phyloP scores from a whole-genome alignment of 2,113 vertebrate species.

The Setophaga petechia region DNA sequence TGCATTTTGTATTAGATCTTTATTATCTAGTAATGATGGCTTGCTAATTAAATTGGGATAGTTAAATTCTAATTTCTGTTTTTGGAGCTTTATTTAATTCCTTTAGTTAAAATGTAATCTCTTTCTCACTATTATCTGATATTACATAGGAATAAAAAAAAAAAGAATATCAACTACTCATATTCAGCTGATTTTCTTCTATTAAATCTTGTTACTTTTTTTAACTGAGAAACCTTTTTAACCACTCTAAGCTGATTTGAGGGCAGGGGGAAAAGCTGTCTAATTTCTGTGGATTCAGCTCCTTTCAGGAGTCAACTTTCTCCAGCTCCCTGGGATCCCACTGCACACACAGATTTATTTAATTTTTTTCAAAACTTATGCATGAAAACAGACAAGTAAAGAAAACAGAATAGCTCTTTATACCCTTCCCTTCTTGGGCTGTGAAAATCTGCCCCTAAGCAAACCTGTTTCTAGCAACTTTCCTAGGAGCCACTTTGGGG shows the following conservation, averaged over 20 bases:
- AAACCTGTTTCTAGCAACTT: not conserved
- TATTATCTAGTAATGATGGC: slow-evolving; percentile 80
- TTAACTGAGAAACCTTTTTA: slow-evolving; percentile 65
- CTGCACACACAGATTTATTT: not conserved
- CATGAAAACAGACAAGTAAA: not conserved
- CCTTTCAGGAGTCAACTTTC: not conserved
- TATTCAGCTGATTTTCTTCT: slow-evolving; percentile 50
- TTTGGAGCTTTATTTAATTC: slow-evolving; percentile 80
- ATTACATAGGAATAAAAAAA: slow-evolving; percentile 50
- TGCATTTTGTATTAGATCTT: slow-evolving; percentile 74
- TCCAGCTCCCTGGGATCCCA: not conserved
- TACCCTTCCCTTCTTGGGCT: not conserved
- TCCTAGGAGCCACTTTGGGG: not conserved
- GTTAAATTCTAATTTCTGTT: slow-evolving; percentile 86
- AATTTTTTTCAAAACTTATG: not conserved
- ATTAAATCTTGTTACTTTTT: slow-evolving; percentile 69
- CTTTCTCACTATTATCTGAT: slow-evolving; percentile 74
- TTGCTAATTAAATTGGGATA: slow-evolving; percentile 80
- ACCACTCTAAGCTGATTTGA: slow-evolving; percentile 21
- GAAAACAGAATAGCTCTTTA: not conserved
- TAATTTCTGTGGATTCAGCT: not conserved
- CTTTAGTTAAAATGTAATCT: slow-evolving; percentile 74
- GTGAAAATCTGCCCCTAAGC: not conserved
- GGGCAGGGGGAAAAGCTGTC: not conserved
- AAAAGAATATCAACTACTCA: slow-evolving; percentile 46